Evolutionary conservation across 2,888 invertebrate species (phyloP), one percentile per base, ranked within the genome.

Genomic region (Melinaea menophilus): DNA sequence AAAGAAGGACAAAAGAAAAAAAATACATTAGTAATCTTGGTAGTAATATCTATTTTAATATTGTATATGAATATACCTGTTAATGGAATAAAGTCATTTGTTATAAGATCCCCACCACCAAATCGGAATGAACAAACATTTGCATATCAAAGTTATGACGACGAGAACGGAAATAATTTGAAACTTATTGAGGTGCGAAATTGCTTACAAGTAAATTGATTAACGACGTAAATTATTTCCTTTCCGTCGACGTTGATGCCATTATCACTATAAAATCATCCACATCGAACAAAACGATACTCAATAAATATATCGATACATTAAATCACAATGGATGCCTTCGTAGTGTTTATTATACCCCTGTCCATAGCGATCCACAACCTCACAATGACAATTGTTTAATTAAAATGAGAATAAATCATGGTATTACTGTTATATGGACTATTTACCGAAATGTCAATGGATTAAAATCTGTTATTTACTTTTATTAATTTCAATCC

Each of bases 11-110:
- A 78, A 86, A 88, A 85, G 80, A 84, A 87, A 89, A 82, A 85
- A 88, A 88, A 85, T 79, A 82, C 78, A 90, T 90, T 90, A 90
- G 90, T 90, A 89, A 82, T 75, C 75, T 81, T 82, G 80, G 75
- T 77, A 80, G 75, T 77, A 75, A 70, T 73, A 63, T 65, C 59
- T 73, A 71, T 71, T 75, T 75, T 78, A 82, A 77, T 79, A 62
- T 66, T 66, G 71, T 75, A 72, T 73, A 71, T 71, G 73, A 72
- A 69, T 56, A 72, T 75, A 74, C 70, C 71, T 72, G 71, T 72
- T 73, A 67, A 73, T 72, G 69, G 71, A 66, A 69, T 65, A 72
- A 73, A 59, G 59, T 64, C 63, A 67, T 68, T 62, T 64, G 69
- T 73, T 71, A 62, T 69, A 68, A 69, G 60, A 68, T 68, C 71